Percentiles rank a stretch among this genome's conserved stretches.
Evolutionary conservation across 2,113 vertebrate species (phyloP).

Genomic region (Haemorhous mexicanus): DNA sequence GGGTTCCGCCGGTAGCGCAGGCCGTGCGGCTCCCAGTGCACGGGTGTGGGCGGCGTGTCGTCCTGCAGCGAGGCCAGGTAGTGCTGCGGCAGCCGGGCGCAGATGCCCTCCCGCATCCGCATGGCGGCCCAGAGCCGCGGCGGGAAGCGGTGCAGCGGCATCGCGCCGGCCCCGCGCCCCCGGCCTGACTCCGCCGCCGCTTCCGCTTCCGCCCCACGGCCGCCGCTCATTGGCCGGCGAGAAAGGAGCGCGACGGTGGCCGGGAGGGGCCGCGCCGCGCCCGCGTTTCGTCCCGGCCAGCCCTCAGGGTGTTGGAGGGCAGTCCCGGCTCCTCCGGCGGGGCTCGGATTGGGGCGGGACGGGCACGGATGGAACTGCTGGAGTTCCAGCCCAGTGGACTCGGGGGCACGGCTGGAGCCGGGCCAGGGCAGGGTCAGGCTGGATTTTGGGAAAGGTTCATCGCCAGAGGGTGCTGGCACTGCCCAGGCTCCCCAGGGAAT

Average conservation of each 20-base stretch:
- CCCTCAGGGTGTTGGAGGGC: rapidly evolving
- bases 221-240: background rate
- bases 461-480: background rate
- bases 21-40: slow-evolving; percentile 86
- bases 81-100: slow-evolving; percentile 84
- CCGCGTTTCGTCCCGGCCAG: background rate
- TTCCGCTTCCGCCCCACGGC: background rate
- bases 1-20: slow-evolving; percentile 74
- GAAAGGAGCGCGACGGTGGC: background rate
- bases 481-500: background rate
- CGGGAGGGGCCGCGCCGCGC: background rate
- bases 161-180: background rate
- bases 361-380: rapidly evolving
- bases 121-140: slow-evolving; percentile 81
- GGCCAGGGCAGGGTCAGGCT: rapidly evolving
- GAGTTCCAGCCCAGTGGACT: rapidly evolving
- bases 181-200: background rate
- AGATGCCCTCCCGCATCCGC: slow-evolving; percentile 83
- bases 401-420: background rate
- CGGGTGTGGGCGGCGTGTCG: slow-evolving; percentile 68
- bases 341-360: background rate
- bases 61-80: slow-evolving; percentile 78
- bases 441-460: background rate
- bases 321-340: no score
- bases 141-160: slow-evolving; percentile 85